A percentile compares a stretch with the other conserved stretches of the same genome.
Conservation (phyloP, 30 jellyfish, hydroid and myxozoan species). For the Hydractinia echinata region DNA sequence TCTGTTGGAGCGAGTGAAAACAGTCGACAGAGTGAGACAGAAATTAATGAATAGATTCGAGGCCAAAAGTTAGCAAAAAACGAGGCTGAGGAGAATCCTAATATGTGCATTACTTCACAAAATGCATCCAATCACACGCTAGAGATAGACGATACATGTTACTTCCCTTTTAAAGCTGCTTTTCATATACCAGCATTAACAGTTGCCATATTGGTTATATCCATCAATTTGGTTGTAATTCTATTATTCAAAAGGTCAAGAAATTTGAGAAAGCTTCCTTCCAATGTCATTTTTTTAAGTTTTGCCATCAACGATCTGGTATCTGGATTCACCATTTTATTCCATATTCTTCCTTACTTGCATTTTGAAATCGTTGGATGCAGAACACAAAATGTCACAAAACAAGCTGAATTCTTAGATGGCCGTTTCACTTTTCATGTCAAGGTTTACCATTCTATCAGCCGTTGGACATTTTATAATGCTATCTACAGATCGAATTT, state of each 20-base stretch:
- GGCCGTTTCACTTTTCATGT: not conserved
- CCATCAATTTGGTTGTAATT: not conserved
- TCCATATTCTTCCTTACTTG: not conserved
- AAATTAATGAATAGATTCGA: too few species aligned
- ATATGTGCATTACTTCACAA: too few species aligned
- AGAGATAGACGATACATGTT: too few species aligned
- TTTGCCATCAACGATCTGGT: slow-evolving; percentile 1
- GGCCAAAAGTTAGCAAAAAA: too few species aligned
- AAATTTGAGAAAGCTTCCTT: not conserved
- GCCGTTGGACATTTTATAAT: slow-evolving; percentile 9
- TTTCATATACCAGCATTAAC: not conserved
- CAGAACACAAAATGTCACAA: not conserved
- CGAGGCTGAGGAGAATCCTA: too few species aligned
- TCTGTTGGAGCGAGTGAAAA: too few species aligned
- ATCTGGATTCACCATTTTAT: not conserved
- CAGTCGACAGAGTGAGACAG: too few species aligned
- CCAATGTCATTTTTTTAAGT: not conserved
- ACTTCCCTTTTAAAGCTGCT: too few species aligned
- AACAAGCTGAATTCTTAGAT: not conserved
- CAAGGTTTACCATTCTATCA: not conserved
- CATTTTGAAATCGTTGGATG: not conserved
- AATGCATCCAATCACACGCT: too few species aligned
- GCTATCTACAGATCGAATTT: slow-evolving; percentile 4
- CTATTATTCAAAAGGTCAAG: not conserved
- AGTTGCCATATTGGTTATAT: not conserved